These are phyloP conservation scores for Phaedon cochleariae DNA, from an alignment of 2,888 invertebrate species.

Conservation along the genomic window DNA sequence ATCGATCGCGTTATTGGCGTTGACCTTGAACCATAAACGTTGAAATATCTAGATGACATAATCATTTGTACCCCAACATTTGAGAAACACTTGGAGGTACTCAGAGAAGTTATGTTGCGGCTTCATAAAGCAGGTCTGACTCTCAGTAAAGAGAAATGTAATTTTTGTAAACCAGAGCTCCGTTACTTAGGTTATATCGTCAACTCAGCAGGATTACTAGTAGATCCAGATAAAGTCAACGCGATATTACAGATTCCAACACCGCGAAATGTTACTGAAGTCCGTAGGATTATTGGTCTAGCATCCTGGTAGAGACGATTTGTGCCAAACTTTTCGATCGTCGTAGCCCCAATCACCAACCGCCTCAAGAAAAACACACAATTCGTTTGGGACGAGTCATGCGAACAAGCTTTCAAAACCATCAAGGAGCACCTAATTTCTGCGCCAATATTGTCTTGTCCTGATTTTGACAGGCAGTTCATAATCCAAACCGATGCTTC, in stretches of 20 bases:
- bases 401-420: conserved; percentile 26
- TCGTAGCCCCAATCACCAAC: conserved; percentile 24
- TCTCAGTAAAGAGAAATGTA: conserved; percentile 28
- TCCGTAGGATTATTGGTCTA: conserved; percentile 34
- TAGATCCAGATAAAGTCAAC: conserved; percentile 19
- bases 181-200: conserved; percentile 31
- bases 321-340: conserved; percentile 30
- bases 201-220: conserved; percentile 15
- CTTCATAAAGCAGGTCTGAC: conserved; percentile 39
- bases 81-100: conserved; percentile 28
- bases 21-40: not conserved
- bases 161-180: conserved; percentile 17
- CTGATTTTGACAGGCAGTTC: conserved; percentile 31
- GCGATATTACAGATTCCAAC: conserved; percentile 22
- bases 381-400: conserved; percentile 29
- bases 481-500: conserved; percentile 37
- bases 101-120: conserved; percentile 38
- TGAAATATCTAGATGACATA: conserved; percentile 44
- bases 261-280: conserved; percentile 31
- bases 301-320: conserved; percentile 19
- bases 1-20: conserved; percentile 2
- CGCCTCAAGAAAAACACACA: conserved; percentile 25
- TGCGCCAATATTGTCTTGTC: conserved; percentile 31
- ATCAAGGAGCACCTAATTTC: conserved; percentile 24
- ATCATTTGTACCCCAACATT: conserved; percentile 38